Evolutionary conservation across 2,113 vertebrate genomes (phyloP).

Genomic region (Helogale parvula): DNA sequence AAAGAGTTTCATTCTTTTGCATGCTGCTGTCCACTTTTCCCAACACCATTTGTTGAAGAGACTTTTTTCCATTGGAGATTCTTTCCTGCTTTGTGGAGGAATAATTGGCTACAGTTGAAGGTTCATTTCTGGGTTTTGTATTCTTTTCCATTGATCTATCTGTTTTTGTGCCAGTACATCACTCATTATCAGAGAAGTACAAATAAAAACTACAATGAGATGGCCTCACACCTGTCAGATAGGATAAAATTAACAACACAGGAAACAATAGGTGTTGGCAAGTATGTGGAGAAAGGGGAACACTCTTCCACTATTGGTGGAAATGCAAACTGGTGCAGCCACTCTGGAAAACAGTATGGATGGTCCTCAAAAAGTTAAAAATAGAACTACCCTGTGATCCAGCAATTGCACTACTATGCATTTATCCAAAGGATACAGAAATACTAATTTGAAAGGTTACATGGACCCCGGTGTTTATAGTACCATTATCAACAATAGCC

Average conservation of each 20-base stretch:
- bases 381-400: neutral
- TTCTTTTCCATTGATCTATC: neutral
- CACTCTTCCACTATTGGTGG: neutral
- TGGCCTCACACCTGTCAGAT: neutral
- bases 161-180: neutral
- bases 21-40: neutral
- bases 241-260: neutral
- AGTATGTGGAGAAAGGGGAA: neutral
- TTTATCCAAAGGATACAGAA: neutral
- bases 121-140: neutral
- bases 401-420: neutral
- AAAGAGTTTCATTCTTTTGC: neutral
- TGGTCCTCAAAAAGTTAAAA: neutral
- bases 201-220: neutral
- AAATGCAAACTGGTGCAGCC: neutral
- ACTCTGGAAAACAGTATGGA: neutral
- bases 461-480: neutral
- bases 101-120: neutral
- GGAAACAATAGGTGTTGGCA: neutral
- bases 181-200: neutral
- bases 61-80: neutral
- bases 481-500: neutral
- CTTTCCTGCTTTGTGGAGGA: neutral
- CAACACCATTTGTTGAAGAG: neutral
- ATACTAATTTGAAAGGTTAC: neutral